Evolutionary conservation across 37 sponge, comb jelly and placozoan species (phyloP).

Genomic region (Beroe ovata): DNA sequence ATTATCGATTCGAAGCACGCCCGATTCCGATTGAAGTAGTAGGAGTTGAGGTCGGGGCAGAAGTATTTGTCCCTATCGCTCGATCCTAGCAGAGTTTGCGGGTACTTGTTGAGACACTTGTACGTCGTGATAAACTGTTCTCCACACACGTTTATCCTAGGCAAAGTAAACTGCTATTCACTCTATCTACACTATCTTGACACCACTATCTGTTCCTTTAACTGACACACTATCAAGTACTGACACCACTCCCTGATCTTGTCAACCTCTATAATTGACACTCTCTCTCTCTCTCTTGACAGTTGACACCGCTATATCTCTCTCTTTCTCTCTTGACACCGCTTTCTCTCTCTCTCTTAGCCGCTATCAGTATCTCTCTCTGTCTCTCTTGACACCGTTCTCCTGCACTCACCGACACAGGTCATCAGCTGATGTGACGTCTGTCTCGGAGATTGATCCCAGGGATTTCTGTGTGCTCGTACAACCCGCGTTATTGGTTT

Average conservation of each 20-base stretch:
- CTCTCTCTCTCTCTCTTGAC: no score
- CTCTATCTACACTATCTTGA: no score
- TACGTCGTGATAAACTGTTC: constrained; percentile 46
- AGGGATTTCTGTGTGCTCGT: neutral
- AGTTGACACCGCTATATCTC: no score
- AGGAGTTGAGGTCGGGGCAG: constrained; percentile 37
- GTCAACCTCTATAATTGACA: no score
- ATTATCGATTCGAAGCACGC: constrained; percentile 44
- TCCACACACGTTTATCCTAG: constrained; percentile 49
- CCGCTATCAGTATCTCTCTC: no score
- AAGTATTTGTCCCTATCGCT: constrained; percentile 35
- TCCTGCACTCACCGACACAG: neutral
- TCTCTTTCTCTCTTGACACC: no score
- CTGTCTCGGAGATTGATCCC: neutral
- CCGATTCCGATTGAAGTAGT: constrained; percentile 55
- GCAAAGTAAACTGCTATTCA: no score
- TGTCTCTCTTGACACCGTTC: no score
- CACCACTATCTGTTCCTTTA: no score
- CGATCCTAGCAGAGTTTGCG: constrained; percentile 34
- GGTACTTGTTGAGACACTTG: constrained; percentile 8
- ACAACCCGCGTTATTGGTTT: neutral
- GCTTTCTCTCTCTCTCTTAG: no score
- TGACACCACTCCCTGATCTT: no score
- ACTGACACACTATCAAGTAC: no score
- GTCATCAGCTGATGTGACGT: neutral